phyloP scores from a whole-genome alignment of 2,113 vertebrate genomes.

The Narcine bancroftii region DNA sequence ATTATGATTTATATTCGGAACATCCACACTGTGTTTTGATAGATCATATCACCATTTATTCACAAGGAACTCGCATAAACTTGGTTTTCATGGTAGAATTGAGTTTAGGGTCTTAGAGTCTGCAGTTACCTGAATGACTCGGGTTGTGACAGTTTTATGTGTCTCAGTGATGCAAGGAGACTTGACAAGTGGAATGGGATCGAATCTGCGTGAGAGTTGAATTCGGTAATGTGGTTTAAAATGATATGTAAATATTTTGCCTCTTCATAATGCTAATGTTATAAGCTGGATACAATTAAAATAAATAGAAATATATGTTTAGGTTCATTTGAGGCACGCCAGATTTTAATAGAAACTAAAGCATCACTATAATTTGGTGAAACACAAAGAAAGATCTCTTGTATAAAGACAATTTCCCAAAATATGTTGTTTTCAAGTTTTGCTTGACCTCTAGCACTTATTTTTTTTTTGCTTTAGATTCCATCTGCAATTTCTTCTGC shows the following conservation, averaged over 20 bases:
- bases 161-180: background rate
- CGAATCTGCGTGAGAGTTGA: background rate
- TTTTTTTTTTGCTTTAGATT: background rate
- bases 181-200: background rate
- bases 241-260: background rate
- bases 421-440: background rate
- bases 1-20: background rate
- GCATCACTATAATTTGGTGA: background rate
- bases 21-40: too few relatives aligned
- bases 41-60: background rate
- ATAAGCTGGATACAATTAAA: background rate
- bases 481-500: background rate
- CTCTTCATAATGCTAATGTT: background rate
- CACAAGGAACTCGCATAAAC: background rate
- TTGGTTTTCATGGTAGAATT: background rate
- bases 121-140: background rate
- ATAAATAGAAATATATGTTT: background rate
- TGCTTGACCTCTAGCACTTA: background rate
- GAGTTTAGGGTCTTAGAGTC: background rate
- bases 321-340: background rate
- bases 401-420: too few relatives aligned
- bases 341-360: background rate
- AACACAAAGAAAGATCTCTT: too few relatives aligned
- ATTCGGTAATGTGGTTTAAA: background rate
- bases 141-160: background rate